Evolutionary conservation across 2,888 invertebrate genomes (phyloP).

Genomic region (Tetranychus truncatus): DNA sequence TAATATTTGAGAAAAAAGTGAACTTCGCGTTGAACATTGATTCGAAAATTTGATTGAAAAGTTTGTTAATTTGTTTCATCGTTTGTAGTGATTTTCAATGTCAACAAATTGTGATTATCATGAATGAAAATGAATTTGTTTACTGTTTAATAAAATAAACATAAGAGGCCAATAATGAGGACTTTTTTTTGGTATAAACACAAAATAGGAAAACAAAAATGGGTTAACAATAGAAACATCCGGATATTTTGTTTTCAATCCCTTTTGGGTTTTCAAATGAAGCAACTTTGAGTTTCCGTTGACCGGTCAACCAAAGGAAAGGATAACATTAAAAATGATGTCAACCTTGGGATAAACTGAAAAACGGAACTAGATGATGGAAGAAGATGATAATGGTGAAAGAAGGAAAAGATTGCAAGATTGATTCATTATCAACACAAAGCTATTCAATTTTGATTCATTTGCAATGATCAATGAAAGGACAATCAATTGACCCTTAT

Average conservation of each 20-base stretch:
- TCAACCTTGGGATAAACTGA: not conserved
- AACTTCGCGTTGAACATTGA: too few species aligned
- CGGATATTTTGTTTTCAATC: not conserved
- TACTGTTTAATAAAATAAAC: too few species aligned
- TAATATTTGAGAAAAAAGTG: too few species aligned
- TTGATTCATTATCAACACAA: not conserved
- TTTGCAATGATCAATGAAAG: too few species aligned
- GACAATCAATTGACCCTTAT: too few species aligned
- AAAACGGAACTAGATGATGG: not conserved
- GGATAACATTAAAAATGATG: not conserved
- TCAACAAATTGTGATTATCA: too few species aligned
- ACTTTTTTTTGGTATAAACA: too few species aligned
- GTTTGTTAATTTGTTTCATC: too few species aligned
- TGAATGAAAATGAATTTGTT: too few species aligned
- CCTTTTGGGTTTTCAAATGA: not conserved
- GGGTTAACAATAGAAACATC: not conserved
- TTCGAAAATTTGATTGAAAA: too few species aligned
- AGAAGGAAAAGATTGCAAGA: not conserved
- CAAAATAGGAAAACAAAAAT: not conserved
- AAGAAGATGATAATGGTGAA: not conserved
- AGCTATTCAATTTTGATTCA: not conserved
- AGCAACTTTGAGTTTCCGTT: not conserved
- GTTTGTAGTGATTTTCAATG: too few species aligned
- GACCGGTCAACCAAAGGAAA: not conserved
- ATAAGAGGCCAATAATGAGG: too few species aligned